These are phyloP conservation scores for Sesia bembeciformis DNA, from an alignment of 2,888 invertebrate genomes.

Conservation along the genomic window DNA sequence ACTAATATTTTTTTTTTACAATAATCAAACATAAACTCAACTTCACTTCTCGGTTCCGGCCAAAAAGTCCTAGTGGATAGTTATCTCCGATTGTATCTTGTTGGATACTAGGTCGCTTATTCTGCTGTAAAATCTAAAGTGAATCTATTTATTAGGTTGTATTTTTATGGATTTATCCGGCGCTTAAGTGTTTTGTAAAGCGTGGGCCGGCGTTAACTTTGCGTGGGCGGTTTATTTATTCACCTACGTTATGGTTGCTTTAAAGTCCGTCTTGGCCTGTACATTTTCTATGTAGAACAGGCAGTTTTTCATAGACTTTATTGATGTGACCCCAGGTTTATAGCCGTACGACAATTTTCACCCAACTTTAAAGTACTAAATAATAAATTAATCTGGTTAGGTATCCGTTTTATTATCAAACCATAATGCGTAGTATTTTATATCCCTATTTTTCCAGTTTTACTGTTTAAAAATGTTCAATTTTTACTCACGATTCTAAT, in stretches of 20 bases:
- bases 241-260: slow-evolving; percentile 39
- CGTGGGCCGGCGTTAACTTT: slow-evolving; percentile 44
- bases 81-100: no score
- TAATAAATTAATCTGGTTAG: no score
- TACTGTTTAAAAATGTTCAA: no score
- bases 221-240: slow-evolving; percentile 61
- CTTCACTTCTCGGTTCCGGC: no score
- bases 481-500: no score
- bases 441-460: no score
- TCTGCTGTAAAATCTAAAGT: neutral
- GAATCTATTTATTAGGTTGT: slow-evolving; percentile 46
- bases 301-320: slow-evolving; percentile 52
- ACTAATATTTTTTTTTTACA: no score
- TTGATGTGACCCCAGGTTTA: slow-evolving; percentile 30
- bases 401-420: no score
- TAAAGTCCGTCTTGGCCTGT: slow-evolving; percentile 35
- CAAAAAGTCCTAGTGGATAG: no score
- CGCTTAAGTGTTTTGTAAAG: slow-evolving; percentile 43
- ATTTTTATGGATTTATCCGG: slow-evolving; percentile 50
- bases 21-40: no score
- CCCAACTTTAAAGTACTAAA: neutral
- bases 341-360: slow-evolving; percentile 8
- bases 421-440: no score
- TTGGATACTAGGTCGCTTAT: no score
- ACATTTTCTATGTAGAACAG: slow-evolving; percentile 42